These are phyloP conservation scores for Formica exsecta DNA, from an alignment of 1,140 invertebrate genomes.

Conservation along the genomic window DNA sequence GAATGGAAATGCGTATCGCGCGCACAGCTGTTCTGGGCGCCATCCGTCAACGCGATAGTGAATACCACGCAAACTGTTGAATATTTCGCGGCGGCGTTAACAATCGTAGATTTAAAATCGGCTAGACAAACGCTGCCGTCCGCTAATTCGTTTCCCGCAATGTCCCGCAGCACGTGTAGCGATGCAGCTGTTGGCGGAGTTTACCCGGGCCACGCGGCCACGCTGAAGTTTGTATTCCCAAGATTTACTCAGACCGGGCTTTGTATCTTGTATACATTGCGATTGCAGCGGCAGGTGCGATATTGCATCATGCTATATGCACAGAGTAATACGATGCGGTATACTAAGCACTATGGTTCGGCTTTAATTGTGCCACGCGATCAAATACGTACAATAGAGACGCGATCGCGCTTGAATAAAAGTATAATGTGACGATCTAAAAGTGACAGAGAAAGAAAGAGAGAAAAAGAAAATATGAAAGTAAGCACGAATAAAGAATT, in stretches of 20 bases:
- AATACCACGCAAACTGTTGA: not conserved
- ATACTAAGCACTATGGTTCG: constrained; percentile 53
- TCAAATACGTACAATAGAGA: constrained; percentile 30
- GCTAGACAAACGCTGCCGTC: not conserved
- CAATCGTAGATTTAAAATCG: constrained; percentile 49
- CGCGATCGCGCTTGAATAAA: not conserved
- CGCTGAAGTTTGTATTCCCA: constrained; percentile 61
- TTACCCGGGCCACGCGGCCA: constrained; percentile 50
- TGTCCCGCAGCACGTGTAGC: constrained; percentile 8
- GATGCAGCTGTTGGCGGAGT: constrained; percentile 53
- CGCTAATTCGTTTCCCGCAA: constrained; percentile 52
- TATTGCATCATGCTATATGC: constrained; percentile 66
- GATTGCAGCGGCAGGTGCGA: constrained; percentile 67
- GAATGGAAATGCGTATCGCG: not conserved
- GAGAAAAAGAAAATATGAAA: not conserved
- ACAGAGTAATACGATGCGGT: constrained; percentile 45
- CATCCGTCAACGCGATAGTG: not conserved
- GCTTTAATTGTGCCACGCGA: constrained; percentile 66
- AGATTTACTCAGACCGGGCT: constrained; percentile 70
- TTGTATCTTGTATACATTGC: constrained; percentile 67
- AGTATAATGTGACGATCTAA: not conserved
- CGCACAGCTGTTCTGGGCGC: not conserved
- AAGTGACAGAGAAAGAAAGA: not conserved
- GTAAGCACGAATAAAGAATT: not conserved
- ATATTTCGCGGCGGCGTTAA: constrained; percentile 24